phyloP scores from a whole-genome alignment of 2,797 vertebrate genomes.

The Myotis myotis region DNA sequence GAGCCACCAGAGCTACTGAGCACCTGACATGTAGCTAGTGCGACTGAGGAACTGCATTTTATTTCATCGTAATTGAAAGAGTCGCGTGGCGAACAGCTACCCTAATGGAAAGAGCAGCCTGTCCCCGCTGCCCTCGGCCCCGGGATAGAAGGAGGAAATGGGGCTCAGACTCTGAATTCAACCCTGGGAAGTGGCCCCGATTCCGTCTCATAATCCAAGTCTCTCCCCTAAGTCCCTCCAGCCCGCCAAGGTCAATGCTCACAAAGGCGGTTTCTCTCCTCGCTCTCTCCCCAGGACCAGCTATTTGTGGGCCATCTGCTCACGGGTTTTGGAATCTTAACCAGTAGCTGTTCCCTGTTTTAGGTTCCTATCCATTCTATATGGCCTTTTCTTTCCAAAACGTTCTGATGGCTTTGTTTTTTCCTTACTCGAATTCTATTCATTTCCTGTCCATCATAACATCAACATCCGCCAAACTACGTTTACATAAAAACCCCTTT shows the following conservation, averaged over 20 bases:
- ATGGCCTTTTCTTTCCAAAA: not conserved
- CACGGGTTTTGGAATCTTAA: not conserved
- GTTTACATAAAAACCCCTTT: conserved; percentile 44
- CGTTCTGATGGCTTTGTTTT: not conserved
- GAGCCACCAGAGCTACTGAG: not conserved
- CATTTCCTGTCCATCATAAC: conserved; percentile 58
- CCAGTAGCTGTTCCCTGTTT: not conserved
- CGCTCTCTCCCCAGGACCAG: not conserved
- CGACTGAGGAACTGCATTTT: not conserved
- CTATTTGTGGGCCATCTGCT: not conserved
- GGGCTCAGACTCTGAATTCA: not conserved
- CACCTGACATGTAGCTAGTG: not conserved
- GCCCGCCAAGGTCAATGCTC: not conserved
- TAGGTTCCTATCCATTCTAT: not conserved
- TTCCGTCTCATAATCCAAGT: not conserved
- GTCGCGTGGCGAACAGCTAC: not conserved
- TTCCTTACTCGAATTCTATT: conserved; percentile 29
- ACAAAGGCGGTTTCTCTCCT: not conserved
- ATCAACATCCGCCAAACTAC: conserved; percentile 30
- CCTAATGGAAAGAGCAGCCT: not conserved
- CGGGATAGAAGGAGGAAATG: fast-evolving
- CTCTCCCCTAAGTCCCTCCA: not conserved
- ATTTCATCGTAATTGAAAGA: not conserved
- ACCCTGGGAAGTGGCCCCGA: not conserved
- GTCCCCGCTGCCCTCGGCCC: not conserved